phyloP scores from a whole-genome alignment of 1,140 invertebrate genomes.

The Drosophila malerkotliana region DNA sequence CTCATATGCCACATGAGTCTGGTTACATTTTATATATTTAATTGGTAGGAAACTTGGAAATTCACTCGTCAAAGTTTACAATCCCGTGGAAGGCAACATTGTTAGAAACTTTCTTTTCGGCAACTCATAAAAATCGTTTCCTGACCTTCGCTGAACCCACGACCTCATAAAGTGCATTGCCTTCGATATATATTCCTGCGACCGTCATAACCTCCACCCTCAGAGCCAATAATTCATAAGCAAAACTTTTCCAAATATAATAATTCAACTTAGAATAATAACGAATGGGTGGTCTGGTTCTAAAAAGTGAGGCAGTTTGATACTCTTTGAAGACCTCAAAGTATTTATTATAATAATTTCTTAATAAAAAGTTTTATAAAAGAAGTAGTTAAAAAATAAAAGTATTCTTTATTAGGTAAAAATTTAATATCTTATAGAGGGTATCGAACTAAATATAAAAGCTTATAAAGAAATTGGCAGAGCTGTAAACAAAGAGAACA shows the following conservation, averaged over 20 bases:
- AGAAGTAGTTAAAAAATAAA: no score
- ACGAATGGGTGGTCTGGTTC: background rate
- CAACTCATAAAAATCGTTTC: conserved; percentile 16
- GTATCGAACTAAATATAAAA: background rate
- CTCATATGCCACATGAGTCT: conserved; percentile 37
- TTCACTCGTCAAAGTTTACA: background rate
- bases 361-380: no score
- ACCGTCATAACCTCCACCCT: conserved; percentile 3
- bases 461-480: background rate
- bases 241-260: conserved; percentile 75
- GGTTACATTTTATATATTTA: conserved; percentile 6
- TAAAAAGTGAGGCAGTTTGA: background rate
- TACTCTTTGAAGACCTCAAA: conserved; percentile 17
- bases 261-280: conserved; percentile 70
- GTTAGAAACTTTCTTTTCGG: conserved; percentile 1
- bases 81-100: conserved; percentile 2
- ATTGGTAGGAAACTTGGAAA: conserved; percentile 9
- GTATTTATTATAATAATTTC: background rate
- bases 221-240: conserved; percentile 69
- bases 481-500: conserved; percentile 23
- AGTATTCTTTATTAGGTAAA: background rate
- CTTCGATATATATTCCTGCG: conserved; percentile 16
- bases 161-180: conserved; percentile 53
- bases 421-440: background rate
- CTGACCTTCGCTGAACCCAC: conserved; percentile 53